phyloP scores from a whole-genome alignment of 2,888 invertebrate species.

The Hirtodrosophila histrioides region DNA sequence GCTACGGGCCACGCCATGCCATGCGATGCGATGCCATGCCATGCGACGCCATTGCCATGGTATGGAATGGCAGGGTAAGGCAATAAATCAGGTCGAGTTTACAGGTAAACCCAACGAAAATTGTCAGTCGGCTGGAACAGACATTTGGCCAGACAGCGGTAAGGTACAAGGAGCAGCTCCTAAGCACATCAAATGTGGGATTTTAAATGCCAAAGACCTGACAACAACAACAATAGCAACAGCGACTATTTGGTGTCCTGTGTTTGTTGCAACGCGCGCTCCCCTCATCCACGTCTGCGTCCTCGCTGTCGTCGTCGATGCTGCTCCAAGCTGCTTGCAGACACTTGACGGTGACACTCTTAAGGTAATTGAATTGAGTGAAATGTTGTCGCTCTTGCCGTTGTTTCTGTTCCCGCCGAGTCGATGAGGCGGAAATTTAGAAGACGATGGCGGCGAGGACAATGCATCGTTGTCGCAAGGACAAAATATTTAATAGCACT shows the following conservation, averaged over 20 bases:
- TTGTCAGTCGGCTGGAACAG: conserved; percentile 66
- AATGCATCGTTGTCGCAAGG: conserved; percentile 49
- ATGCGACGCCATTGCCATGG: conserved; percentile 12
- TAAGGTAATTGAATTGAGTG: conserved; percentile 83
- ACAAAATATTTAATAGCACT: conserved; percentile 72
- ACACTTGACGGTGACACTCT: conserved; percentile 79
- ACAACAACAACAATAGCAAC: conserved; percentile 43
- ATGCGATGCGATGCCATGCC: conserved; percentile 29
- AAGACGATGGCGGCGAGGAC: conserved; percentile 44
- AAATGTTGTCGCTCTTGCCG: conserved; percentile 66
- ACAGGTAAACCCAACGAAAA: conserved; percentile 78
- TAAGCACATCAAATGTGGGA: conserved; percentile 80
- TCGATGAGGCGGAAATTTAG: conserved; percentile 74
- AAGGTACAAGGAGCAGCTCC: conserved; percentile 30
- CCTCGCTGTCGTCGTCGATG: conserved; percentile 14
- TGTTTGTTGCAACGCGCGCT: conserved; percentile 23
- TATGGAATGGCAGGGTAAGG: conserved; percentile 42
- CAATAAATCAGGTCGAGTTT: conserved; percentile 77
- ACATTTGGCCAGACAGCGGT: conserved; percentile 31
- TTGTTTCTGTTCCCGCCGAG: conserved; percentile 43
- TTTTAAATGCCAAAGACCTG: conserved; percentile 75
- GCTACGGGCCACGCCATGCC: conserved; percentile 53
- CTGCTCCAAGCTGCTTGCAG: conserved; percentile 41
- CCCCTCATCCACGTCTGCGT: conserved; percentile 2
- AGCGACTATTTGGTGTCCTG: conserved; percentile 27